phyloP scores from a whole-genome alignment of 2,113 vertebrate species.

The Cynopterus brachyotis region DNA sequence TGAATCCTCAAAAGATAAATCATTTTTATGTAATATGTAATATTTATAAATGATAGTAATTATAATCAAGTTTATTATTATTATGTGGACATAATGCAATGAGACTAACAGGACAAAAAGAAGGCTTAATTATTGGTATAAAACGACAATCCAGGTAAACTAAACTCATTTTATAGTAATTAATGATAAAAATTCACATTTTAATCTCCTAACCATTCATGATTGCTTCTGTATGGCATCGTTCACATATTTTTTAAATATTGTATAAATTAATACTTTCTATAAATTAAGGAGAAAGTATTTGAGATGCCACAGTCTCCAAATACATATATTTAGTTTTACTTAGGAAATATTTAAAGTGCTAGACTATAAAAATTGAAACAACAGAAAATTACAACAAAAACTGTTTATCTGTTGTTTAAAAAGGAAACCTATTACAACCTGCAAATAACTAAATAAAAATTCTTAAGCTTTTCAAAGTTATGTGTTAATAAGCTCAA shows the following conservation, averaged over 20 bases:
- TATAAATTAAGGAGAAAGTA: neutral
- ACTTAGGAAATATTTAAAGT: neutral
- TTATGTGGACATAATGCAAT: neutral
- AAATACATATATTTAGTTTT: neutral
- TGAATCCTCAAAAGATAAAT: neutral
- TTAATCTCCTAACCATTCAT: neutral
- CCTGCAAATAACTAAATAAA: constrained; percentile 41
- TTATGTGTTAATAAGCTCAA: constrained; percentile 40
- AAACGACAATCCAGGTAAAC: neutral
- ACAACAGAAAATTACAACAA: neutral
- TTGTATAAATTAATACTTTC: constrained; percentile 23
- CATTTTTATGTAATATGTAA: neutral
- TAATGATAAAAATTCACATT: neutral
- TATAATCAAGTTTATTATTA: constrained; percentile 16
- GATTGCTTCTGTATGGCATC: neutral
- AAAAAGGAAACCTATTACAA: neutral
- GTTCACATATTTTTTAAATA: neutral
- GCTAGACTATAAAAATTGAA: constrained; percentile 1
- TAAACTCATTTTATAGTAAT: neutral
- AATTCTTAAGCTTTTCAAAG: constrained; percentile 41
- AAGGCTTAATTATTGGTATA: neutral
- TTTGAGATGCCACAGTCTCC: neutral
- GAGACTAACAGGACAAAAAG: neutral
- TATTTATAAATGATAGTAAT: neutral
- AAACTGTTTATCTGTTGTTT: neutral